Evolutionary conservation across 2,113 vertebrate species (phyloP), one percentile per base, ranked within the genome.

Genomic region (Daubentonia madagascariensis): DNA sequence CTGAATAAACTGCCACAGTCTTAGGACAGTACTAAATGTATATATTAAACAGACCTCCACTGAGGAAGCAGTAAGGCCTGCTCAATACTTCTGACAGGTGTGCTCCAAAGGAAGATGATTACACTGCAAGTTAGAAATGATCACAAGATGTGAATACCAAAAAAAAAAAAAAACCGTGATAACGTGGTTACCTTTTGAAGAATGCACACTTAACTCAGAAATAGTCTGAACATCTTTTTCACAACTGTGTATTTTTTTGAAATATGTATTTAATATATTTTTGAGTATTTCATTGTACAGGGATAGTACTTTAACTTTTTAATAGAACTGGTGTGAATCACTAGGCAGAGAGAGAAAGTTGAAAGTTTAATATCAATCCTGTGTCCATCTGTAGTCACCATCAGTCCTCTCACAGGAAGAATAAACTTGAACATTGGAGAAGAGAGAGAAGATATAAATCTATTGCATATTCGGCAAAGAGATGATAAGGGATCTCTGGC

Each of bases 251-350:
- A 57, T 4, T 94, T 5, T 94, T 96, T 97, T 97, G 83, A 98
- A 97, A 97, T 94, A 95, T 80, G 35, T 35, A 20, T 97, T 98
- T 97, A 96, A 96, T 94, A 79, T 96, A 95, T n/a, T 85, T 78
- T 97, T 54, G 52, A 86, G 32, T 50, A 79, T 93, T 96, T 98
- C 59, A 23, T 43, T 97, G 68, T 88, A 91, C n/a, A 68, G 30
- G n/a, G 37, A 54, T 28, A 93, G 28, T 16, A 11, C 63, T 98
- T 78, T 87, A 83, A 94, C 16, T 37, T 61, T 67, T 88, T 52
- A 52, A 83, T 22, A 75, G 32, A 87, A 90, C 57, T 72, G 3
- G 28, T 89, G 40, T 76, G 76, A 95, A 17, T 59, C 75, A 54
- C 20, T 13, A 17, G 85, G 35, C 6, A 40, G 43, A 91, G 65